Evolutionary conservation across 2,113 vertebrate genomes (phyloP).

Genomic region (Ia io): DNA sequence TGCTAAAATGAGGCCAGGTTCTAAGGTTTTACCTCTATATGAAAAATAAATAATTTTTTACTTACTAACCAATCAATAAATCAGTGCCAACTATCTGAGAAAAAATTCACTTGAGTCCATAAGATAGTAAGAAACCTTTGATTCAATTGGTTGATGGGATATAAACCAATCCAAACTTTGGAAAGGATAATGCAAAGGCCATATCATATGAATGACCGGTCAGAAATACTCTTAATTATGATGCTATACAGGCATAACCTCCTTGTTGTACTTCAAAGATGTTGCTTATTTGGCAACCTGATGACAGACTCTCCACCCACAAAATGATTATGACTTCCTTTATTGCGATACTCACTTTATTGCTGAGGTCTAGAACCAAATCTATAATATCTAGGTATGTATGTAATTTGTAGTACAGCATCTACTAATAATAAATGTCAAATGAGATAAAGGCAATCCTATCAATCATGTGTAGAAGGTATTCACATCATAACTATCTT

Average conservation of each 20-base stretch:
- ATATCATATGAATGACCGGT: neutral
- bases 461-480: neutral
- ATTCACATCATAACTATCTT: neutral
- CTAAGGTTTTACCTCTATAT: neutral
- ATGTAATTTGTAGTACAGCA: neutral
- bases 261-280: neutral
- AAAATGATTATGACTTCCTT: neutral
- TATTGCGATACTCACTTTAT: neutral
- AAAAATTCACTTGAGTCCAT: neutral
- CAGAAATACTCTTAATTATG: slow-evolving; percentile 9
- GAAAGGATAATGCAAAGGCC: neutral
- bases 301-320: neutral
- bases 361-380: neutral
- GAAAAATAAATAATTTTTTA: neutral
- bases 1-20: neutral
- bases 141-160: neutral
- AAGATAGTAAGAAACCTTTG: neutral
- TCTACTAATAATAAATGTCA: slow-evolving; percentile 11
- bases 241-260: neutral
- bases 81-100: neutral
- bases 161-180: neutral
- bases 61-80: neutral
- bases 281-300: neutral
- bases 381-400: neutral
- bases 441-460: neutral